Conservation (phyloP, 2,113 vertebrate species). For the Ameiurus melas region DNA sequence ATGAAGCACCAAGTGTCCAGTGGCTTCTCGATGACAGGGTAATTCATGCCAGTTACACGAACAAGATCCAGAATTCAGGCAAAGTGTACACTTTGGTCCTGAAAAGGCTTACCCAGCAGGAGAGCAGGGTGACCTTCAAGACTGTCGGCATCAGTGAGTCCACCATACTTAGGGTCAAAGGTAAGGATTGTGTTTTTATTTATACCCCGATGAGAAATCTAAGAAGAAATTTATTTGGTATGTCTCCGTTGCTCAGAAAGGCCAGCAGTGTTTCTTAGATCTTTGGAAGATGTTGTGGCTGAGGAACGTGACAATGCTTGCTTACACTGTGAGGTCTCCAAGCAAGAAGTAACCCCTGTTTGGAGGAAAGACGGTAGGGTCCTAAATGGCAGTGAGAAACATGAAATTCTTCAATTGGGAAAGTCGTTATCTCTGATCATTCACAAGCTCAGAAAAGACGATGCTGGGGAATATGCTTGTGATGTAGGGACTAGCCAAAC, state of each 20-base stretch:
- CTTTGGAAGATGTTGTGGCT: conserved; percentile 78
- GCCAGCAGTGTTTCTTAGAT: conserved; percentile 85
- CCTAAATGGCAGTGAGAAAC: conserved; percentile 76
- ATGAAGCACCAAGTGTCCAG: conserved; percentile 82
- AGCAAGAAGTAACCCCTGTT: conserved; percentile 77
- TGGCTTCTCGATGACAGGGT: conserved; percentile 85
- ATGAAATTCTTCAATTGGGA: conserved; percentile 78
- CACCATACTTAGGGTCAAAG: conserved; percentile 81
- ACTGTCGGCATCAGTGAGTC: conserved; percentile 76
- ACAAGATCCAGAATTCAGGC: conserved; percentile 81
- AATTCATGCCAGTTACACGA: conserved; percentile 80
- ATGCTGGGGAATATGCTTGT: conserved; percentile 86
- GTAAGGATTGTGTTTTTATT: conserved; percentile 68
- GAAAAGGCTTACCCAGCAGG: conserved; percentile 77
- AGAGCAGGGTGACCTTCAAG: conserved; percentile 77
- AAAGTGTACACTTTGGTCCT: conserved; percentile 79
- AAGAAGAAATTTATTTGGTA: background rate
- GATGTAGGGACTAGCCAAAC: conserved; percentile 83
- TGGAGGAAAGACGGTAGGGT: conserved; percentile 85
- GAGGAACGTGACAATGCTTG: conserved; percentile 80
- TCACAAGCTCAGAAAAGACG: conserved; percentile 77
- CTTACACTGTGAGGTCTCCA: conserved; percentile 86
- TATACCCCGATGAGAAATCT: conserved; percentile 3
- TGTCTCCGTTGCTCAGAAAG: conserved; percentile 72
- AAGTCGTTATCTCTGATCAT: conserved; percentile 78